A percentile compares a stretch with the other conserved stretches of the same genome.
Conservation (phyloP, 2,888 invertebrate genomes). For the Geotrupes spiniger region DNA sequence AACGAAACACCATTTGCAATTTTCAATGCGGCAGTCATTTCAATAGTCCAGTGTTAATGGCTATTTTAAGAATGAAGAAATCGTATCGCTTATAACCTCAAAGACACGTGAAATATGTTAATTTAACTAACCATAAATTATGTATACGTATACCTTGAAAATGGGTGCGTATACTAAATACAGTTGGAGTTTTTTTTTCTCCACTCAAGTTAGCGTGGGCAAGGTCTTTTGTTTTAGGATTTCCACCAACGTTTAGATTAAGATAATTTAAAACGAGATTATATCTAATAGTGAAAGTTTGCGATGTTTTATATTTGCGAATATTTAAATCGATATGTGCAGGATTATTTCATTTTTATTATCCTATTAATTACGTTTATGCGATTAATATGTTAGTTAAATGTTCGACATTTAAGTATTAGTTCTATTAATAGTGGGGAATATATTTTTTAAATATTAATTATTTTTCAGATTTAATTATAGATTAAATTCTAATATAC, state of each 20-base stretch:
- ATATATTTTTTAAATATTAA: constrained; percentile 19
- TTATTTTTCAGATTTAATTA: constrained; percentile 22
- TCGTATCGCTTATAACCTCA: too few relatives aligned
- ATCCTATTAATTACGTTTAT: too few relatives aligned
- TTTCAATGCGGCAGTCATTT: too few relatives aligned
- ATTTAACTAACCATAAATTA: constrained; percentile 12
- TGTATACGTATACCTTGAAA: constrained; percentile 10
- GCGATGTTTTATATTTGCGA: constrained; percentile 4
- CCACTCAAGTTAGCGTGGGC: constrained; percentile 15
- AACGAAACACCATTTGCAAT: too few relatives aligned
- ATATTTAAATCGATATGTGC: too few relatives aligned
- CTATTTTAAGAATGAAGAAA: too few relatives aligned
- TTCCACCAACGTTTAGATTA: constrained; percentile 23
- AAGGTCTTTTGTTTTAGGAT: constrained; percentile 16
- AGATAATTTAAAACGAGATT: constrained; percentile 22
- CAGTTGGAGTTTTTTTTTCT: constrained; percentile 12
- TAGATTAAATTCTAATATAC: constrained; percentile 23
- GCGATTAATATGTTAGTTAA: too few relatives aligned
- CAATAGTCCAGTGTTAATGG: too few relatives aligned
- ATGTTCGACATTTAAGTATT: too few relatives aligned
- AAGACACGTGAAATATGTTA: too few relatives aligned
- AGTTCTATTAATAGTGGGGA: too few relatives aligned
- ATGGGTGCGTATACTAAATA: constrained; percentile 15
- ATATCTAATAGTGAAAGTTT: constrained; percentile 15
- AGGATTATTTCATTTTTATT: too few relatives aligned